phyloP scores from a whole-genome alignment of 2,888 invertebrate species.

The Horisme vitalbata region DNA sequence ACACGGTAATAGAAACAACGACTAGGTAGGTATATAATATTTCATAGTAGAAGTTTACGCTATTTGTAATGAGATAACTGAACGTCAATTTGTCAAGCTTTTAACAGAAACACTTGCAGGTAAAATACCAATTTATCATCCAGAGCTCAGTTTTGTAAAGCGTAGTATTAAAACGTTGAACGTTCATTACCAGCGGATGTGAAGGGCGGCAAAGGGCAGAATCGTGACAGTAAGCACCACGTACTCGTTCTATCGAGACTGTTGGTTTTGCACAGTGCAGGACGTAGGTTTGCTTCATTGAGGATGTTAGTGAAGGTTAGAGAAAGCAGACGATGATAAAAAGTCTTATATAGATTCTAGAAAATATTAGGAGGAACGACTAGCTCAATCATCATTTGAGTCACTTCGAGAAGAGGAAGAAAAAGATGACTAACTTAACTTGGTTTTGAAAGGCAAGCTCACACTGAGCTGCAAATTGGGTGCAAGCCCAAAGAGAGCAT shows the following conservation, averaged over 20 bases:
- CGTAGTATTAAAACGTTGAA: conserved; percentile 9
- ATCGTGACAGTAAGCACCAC: conserved; percentile 23
- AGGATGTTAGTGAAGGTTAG: conserved; percentile 9
- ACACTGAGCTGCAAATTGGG: background rate
- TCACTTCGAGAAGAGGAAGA: no score
- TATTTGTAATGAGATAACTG: background rate
- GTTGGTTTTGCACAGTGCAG: background rate
- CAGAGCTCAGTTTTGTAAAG: conserved; percentile 9
- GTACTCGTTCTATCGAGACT: conserved; percentile 9
- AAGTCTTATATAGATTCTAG: no score
- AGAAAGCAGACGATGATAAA: background rate
- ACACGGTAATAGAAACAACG: no score
- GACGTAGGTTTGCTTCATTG: conserved; percentile 1
- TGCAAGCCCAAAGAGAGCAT: no score
- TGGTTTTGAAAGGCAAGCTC: background rate
- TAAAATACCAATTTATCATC: conserved; percentile 5
- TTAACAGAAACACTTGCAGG: background rate
- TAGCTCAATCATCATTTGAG: no score
- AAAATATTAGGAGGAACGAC: no score
- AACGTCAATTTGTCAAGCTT: background rate
- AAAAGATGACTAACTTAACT: no score
- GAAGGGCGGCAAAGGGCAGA: conserved; percentile 32
- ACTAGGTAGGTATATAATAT: no score
- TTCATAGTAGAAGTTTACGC: no score
- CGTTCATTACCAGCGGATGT: conserved; percentile 11